Conservation (phyloP, 1,140 invertebrate genomes). For the Acromyrmex charruanus region DNA sequence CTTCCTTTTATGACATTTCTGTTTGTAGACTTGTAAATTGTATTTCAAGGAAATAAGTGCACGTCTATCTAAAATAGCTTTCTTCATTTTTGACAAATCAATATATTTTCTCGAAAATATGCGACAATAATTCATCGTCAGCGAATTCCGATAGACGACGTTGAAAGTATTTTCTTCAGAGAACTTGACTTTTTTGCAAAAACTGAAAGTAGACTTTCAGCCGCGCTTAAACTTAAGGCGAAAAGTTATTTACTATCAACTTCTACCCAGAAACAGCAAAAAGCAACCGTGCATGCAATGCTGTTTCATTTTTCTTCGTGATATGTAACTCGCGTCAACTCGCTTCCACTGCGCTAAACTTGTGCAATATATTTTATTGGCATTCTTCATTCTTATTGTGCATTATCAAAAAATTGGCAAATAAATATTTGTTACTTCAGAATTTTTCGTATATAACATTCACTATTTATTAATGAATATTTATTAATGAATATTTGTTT, state of each 20-base stretch:
- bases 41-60: not conserved
- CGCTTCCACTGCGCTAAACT: not conserved
- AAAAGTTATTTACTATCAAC: constrained; percentile 49
- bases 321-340: constrained; percentile 18
- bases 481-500: not conserved
- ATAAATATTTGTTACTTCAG: not conserved
- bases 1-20: not conserved
- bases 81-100: constrained; percentile 4
- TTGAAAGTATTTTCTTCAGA: constrained; percentile 46
- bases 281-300: constrained; percentile 21
- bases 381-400: not conserved
- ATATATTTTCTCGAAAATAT: constrained; percentile 36
- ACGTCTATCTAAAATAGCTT: constrained; percentile 6
- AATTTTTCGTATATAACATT: not conserved
- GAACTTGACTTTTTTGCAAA: constrained; percentile 25
- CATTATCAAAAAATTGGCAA: not conserved
- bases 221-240: constrained; percentile 38
- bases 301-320: constrained; percentile 10
- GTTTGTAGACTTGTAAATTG: not conserved
- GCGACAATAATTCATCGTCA: constrained; percentile 25
- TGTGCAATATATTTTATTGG: constrained; percentile 28
- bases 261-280: constrained; percentile 15
- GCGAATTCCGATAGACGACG: constrained; percentile 24
- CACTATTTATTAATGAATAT: not conserved
- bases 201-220: constrained; percentile 33